Percentiles rank a stretch among this genome's conserved stretches.
phyloP scores from a whole-genome alignment of 2,888 invertebrate species.

The Onthophagus sagittarius region DNA sequence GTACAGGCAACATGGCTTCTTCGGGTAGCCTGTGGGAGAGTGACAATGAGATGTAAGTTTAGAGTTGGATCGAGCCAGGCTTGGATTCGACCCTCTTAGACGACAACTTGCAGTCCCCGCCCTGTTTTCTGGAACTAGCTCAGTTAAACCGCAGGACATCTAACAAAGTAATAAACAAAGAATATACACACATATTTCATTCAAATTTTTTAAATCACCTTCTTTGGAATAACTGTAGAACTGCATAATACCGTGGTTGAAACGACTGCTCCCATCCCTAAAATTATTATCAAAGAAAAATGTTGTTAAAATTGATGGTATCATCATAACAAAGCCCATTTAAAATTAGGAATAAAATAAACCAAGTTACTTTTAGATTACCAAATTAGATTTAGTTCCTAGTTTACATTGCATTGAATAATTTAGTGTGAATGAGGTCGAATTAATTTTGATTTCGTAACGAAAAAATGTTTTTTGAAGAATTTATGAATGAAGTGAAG shows the following conservation, averaged over 20 bases:
- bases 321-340: no score
- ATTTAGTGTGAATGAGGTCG: no score
- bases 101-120: slow-evolving; percentile 42
- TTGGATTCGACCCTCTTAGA: slow-evolving; percentile 39
- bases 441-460: no score
- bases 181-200: no score
- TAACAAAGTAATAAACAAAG: slow-evolving; percentile 34
- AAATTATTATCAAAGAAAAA: neutral
- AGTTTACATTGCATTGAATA: no score
- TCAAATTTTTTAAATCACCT: neutral
- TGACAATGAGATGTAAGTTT: slow-evolving; percentile 36
- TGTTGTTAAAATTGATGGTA: no score
- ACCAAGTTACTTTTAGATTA: no score
- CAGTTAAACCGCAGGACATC: slow-evolving; percentile 60
- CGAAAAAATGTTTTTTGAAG: no score
- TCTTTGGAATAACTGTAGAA: neutral
- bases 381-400: no score
- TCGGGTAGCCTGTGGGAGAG: slow-evolving; percentile 43
- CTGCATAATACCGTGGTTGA: neutral
- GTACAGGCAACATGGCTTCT: slow-evolving; percentile 63
- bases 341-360: no score
- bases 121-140: slow-evolving; percentile 47
- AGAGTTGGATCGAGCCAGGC: slow-evolving; percentile 44
- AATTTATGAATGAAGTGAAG: no score
- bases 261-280: neutral